Base-by-base conservation (phyloP, 2,113 vertebrate species). In the Chrysochloris asiatica region DNA sequence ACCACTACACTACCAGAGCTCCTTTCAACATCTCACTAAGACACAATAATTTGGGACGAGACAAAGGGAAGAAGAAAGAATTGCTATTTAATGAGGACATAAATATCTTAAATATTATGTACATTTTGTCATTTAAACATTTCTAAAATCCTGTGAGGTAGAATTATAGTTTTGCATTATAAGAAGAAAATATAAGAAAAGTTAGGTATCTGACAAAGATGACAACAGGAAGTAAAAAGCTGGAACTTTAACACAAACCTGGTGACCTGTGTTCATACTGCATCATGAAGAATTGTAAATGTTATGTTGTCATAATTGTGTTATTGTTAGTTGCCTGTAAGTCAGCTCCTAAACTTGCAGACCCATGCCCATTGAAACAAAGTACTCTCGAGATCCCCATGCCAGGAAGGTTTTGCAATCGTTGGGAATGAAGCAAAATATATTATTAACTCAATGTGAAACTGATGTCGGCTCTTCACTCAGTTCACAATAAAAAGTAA, bases 181-280 rank as follows among this genome's bases (percentile, higher is more conserved):
- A 84, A 90, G 67, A 33, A 48, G 83, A 72, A 14, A 73, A 36
- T 12, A 63, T 90, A 69, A 72, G 69, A 56, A 83, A 92, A 83
- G 24, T 65, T 85, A 54, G 22, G 45, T 54, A 71, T 36, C 24
- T 65, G 52, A 59, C 28, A 80, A 91, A 86, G 43, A 45, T 69
- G 8, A 75, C 16, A 65, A 33, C 33, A 22, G 24, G n/a, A 87
- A 65, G 72, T 33, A n/a, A 83, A 56, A 88, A 75, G 50, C 28
- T 52, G 65, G 41, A 50, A 82, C 78, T 93, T 69, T 75, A 43
- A 71, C 8, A 0, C 50, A 52, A 24, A 38, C 38, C 22, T 33
- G 69, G 24, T 4, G 43, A 71, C 10, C 4, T 45, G 3, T 33
- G 13, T 83, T 73, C 38, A 22, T 48, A 73, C 43, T 28, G 12